Conservation (phyloP, 2,797 vertebrate genomes). For the Percopsis omiscomaycus region DNA sequence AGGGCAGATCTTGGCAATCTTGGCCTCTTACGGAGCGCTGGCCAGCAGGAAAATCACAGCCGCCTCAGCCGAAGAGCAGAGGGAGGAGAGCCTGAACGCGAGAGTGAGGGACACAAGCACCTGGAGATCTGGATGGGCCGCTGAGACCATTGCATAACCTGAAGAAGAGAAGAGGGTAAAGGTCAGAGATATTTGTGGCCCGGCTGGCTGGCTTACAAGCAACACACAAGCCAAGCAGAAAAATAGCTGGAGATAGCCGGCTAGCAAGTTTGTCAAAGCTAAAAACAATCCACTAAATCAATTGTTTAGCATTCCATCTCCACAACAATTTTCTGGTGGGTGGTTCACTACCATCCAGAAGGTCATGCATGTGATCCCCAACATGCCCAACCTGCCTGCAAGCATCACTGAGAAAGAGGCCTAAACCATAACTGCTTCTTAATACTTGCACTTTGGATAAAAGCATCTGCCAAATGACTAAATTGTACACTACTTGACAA, state of each 20-base stretch:
- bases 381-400: no score
- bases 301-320: not conserved
- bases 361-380: no score
- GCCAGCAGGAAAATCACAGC: slow-evolving; percentile 96
- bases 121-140: slow-evolving; percentile 93
- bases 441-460: no score
- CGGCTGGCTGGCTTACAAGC: slow-evolving; percentile 9
- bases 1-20: slow-evolving; percentile 99
- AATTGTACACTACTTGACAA: not conserved
- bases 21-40: slow-evolving; percentile 99
- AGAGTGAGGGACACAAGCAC: slow-evolving; percentile 95
- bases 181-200: slow-evolving; percentile 36
- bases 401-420: no score
- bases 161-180: slow-evolving; percentile 44
- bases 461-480: no score
- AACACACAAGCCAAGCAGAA: slow-evolving; percentile 18
- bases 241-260: slow-evolving; percentile 6
- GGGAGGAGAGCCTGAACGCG: slow-evolving; percentile 92
- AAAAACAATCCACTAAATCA: slow-evolving; percentile 5
- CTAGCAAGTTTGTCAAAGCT: not conserved
- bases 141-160: slow-evolving; percentile 99
- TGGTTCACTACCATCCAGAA: no score
- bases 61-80: slow-evolving; percentile 92
- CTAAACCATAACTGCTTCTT: no score
- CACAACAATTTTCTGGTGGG: no score